These are phyloP conservation scores for Umimayanthus kanabou DNA, from an alignment of 92 coral and sea anemone genomes.

Conservation along the genomic window DNA sequence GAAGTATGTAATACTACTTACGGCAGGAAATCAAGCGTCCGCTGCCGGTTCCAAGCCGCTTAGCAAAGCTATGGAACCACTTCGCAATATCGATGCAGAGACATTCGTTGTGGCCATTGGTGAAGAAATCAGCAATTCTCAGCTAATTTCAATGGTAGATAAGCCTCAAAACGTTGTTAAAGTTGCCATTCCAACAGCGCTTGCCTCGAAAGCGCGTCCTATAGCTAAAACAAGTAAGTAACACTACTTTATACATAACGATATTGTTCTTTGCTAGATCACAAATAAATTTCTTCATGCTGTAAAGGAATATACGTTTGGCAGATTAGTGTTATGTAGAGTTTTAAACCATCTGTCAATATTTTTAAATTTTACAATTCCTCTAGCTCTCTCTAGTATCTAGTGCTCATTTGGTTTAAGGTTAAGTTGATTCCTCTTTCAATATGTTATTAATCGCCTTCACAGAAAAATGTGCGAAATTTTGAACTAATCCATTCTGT, in stretches of 20 bases:
- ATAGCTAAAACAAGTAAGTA: conserved; percentile 23
- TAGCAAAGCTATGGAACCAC: conserved; percentile 31
- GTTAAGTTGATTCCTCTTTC: neutral
- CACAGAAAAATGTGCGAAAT: too few species aligned
- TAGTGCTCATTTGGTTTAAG: too few species aligned
- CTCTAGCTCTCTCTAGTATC: too few species aligned
- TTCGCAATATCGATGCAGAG: conserved; percentile 35
- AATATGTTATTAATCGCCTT: neutral
- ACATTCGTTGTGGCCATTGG: conserved; percentile 32
- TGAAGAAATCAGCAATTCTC: conserved; percentile 1
- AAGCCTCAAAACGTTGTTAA: conserved; percentile 28
- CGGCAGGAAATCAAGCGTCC: conserved; percentile 19
- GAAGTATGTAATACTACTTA: conserved; percentile 21
- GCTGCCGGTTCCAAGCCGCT: conserved; percentile 14
- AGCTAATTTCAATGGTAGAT: neutral
- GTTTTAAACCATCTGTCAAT: too few species aligned
- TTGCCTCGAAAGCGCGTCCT: neutral
- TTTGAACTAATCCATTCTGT: too few species aligned
- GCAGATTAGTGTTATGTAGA: too few species aligned
- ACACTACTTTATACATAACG: neutral
- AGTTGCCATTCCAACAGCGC: conserved; percentile 12
- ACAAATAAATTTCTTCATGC: neutral
- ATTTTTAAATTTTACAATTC: too few species aligned
- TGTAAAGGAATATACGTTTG: too few species aligned
- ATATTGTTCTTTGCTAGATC: neutral